Evolutionary conservation across 2,888 invertebrate genomes (phyloP).

Genomic region (Diabrotica balteata): DNA sequence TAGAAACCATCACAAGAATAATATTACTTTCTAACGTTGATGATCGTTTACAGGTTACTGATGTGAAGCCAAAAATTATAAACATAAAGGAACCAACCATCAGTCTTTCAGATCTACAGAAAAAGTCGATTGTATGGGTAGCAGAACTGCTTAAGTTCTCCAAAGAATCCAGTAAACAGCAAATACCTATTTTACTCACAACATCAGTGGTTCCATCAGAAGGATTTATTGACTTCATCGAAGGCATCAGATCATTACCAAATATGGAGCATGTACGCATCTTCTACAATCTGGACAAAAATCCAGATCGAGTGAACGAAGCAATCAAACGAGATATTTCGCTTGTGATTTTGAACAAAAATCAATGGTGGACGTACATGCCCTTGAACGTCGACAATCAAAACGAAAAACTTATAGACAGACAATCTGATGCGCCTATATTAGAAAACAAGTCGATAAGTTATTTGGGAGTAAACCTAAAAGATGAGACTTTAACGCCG

Average conservation of each 20-base stretch:
- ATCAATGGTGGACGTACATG: slow-evolving; percentile 47
- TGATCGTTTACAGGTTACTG: slow-evolving; percentile 33
- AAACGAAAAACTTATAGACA: slow-evolving; percentile 10
- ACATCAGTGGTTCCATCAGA: slow-evolving; percentile 52
- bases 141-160: slow-evolving; percentile 47
- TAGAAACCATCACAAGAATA: background rate
- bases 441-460: slow-evolving; percentile 48
- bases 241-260: slow-evolving; percentile 45
- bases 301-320: slow-evolving; percentile 70
- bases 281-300: slow-evolving; percentile 68
- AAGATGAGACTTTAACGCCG: slow-evolving; percentile 53
- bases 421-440: slow-evolving; percentile 19
- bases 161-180: slow-evolving; percentile 36
- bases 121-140: slow-evolving; percentile 51
- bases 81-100: slow-evolving; percentile 50
- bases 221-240: slow-evolving; percentile 53
- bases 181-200: slow-evolving; percentile 48
- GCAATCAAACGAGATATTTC: slow-evolving; percentile 76
- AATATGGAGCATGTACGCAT: slow-evolving; percentile 48
- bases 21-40: too few species aligned
- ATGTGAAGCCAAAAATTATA: slow-evolving; percentile 42
- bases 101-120: slow-evolving; percentile 51
- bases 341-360: slow-evolving; percentile 76
- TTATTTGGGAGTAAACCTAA: slow-evolving; percentile 54
- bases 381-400: slow-evolving; percentile 49